A percentile compares a stretch with the other conserved stretches of the same genome.
These are phyloP conservation scores for Lophius piscatorius DNA, from an alignment of 2,113 vertebrate species.

Conservation along the genomic window DNA sequence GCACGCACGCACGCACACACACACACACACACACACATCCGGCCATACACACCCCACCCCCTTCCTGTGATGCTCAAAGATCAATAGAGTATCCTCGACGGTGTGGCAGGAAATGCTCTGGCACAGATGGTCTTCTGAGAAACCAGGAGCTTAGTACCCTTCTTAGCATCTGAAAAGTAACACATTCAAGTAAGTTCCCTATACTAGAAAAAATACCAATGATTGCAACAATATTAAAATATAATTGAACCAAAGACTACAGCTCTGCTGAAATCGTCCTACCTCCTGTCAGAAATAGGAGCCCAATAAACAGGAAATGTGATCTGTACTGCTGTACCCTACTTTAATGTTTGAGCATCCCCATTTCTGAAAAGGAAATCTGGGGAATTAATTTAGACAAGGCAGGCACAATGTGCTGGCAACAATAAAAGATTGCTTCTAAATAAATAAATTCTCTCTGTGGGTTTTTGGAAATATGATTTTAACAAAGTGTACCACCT, in stretches of 20 bases:
- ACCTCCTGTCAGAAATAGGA: constrained; percentile 1
- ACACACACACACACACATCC: no score
- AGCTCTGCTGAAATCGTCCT: background rate
- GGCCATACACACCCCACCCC: background rate
- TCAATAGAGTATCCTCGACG: constrained; percentile 74
- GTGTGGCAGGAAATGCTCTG: constrained; percentile 66
- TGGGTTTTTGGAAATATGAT: constrained; percentile 12
- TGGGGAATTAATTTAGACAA: constrained; percentile 37
- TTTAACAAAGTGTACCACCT: constrained; percentile 16
- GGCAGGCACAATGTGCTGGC: constrained; percentile 20
- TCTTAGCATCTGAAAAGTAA: constrained; percentile 68
- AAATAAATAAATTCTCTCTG: constrained; percentile 54
- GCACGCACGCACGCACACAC: no score
- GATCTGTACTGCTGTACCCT: background rate
- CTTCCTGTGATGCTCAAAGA: constrained; percentile 68
- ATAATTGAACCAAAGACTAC: constrained; percentile 15
- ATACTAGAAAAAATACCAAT: constrained; percentile 29
- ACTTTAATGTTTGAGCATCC: constrained; percentile 18
- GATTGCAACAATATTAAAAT: background rate
- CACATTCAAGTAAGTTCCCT: constrained; percentile 35
- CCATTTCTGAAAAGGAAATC: constrained; percentile 24
- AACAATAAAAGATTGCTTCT: constrained; percentile 45
- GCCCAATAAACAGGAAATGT: constrained; percentile 6
- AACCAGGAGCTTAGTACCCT: constrained; percentile 67
- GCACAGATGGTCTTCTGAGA: constrained; percentile 67